These are phyloP conservation scores for Cepaea hortensis DNA, from an alignment of 2,888 invertebrate genomes.

Conservation along the genomic window DNA sequence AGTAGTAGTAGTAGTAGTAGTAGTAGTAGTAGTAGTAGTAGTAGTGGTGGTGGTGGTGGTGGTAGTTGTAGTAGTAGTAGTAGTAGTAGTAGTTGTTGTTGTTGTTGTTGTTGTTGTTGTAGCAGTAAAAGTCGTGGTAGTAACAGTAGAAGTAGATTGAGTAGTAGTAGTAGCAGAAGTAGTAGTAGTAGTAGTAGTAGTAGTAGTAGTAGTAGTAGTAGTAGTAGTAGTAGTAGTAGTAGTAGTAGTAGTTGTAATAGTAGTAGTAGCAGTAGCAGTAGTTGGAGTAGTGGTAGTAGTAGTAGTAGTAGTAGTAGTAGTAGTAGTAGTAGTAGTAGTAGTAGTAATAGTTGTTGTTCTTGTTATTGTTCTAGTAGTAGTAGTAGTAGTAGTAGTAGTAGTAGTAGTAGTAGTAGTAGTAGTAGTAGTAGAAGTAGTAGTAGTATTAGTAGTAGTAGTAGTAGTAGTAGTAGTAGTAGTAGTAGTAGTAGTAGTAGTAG, in stretches of 20 bases:
- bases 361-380: neutral
- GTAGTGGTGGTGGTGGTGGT: neutral
- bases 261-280: neutral
- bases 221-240: conserved; percentile 20
- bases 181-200: neutral
- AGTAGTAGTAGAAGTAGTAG: neutral
- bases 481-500: neutral
- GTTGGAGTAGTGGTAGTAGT: too few species aligned
- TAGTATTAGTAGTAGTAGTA: neutral
- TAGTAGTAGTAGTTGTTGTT: conserved; percentile 16
- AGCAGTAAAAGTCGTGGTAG: conserved; percentile 24
- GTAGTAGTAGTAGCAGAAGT: neutral
- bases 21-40: neutral
- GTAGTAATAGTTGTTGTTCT: neutral
- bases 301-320: too few species aligned
- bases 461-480: neutral
- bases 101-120: conserved; percentile 6
- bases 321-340: neutral
- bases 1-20: neutral
- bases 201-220: conserved; percentile 22
- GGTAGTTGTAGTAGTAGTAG: conserved; percentile 14
- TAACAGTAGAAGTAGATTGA: neutral
- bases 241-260: conserved; percentile 17
- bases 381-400: neutral
- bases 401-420: neutral